Conservation (phyloP, 2,888 invertebrate species). For the Bursaphelenchus okinawaensis region DNA sequence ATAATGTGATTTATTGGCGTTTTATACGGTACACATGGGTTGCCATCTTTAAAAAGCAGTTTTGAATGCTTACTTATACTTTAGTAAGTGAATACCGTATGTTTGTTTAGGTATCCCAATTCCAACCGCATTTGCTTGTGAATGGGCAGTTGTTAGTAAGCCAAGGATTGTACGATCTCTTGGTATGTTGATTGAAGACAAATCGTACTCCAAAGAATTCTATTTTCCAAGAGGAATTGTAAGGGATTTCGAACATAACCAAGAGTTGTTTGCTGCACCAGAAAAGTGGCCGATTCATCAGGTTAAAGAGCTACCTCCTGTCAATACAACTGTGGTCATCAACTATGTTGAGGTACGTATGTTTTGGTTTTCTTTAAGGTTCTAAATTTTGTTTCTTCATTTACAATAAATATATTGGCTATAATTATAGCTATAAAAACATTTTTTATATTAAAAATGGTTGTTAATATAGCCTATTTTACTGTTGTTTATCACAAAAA, state of each 20-base stretch:
- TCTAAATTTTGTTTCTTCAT: no score
- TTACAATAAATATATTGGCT: no score
- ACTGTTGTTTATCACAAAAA: no score
- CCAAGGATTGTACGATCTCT: background rate
- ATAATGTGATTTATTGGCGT: no score
- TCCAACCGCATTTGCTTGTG: background rate
- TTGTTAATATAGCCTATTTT: no score
- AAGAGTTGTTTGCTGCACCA: background rate
- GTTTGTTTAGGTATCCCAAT: background rate
- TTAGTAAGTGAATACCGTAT: no score
- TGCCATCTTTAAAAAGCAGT: no score
- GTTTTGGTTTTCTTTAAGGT: no score
- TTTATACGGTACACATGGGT: no score
- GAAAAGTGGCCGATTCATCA: background rate
- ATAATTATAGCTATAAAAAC: no score
- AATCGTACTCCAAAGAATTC: background rate
- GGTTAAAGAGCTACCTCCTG: background rate
- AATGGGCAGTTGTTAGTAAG: background rate
- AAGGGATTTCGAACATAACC: background rate
- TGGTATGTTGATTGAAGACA: background rate
- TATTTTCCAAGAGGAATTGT: background rate
- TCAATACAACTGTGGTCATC: background rate
- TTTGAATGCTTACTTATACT: no score
- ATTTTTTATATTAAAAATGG: no score
- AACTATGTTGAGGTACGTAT: background rate